Percentiles rank a stretch among this genome's conserved stretches.
Evolutionary conservation across 53 echinoderm and acorn worm genomes (phyloP).

Genomic region (Crossaster papposus): DNA sequence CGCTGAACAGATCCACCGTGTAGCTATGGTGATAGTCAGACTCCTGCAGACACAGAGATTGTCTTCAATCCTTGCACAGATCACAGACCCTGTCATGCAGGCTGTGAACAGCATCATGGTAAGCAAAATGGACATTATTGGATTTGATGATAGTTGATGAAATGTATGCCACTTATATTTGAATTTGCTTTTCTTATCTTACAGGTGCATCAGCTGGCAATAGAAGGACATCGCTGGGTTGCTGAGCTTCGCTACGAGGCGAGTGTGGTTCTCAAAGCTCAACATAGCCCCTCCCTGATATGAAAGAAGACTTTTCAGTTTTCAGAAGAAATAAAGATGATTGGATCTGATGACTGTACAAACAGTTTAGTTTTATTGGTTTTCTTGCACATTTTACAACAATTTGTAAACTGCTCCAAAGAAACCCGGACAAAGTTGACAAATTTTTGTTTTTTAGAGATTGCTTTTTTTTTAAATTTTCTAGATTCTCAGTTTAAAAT

Average conservation of each 20-base stretch:
- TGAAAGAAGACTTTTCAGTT: no score
- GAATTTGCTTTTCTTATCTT: conserved; percentile 16
- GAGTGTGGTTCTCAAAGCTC: conserved; percentile 34
- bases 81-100: background rate
- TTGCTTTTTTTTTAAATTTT: no score
- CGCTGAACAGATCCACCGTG: conserved; percentile 51
- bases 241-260: conserved; percentile 79
- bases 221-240: conserved; percentile 66
- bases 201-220: conserved; percentile 45
- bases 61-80: conserved; percentile 34
- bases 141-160: no score
- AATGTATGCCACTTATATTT: no score
- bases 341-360: background rate
- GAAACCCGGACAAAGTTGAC: no score
- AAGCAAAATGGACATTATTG: conserved; percentile 8
- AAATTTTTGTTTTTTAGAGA: no score
- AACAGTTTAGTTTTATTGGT: background rate
- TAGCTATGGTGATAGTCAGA: conserved; percentile 61
- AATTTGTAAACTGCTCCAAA: no score
- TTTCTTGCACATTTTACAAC: background rate
- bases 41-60: conserved; percentile 70
- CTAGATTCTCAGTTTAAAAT: no score
- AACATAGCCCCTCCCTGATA: no score
- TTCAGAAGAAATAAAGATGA: background rate
- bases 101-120: conserved; percentile 54